Evolutionary conservation across 2,888 invertebrate genomes (phyloP), one percentile per base, ranked within the genome.

Genomic region (Serrognathus titanus): DNA sequence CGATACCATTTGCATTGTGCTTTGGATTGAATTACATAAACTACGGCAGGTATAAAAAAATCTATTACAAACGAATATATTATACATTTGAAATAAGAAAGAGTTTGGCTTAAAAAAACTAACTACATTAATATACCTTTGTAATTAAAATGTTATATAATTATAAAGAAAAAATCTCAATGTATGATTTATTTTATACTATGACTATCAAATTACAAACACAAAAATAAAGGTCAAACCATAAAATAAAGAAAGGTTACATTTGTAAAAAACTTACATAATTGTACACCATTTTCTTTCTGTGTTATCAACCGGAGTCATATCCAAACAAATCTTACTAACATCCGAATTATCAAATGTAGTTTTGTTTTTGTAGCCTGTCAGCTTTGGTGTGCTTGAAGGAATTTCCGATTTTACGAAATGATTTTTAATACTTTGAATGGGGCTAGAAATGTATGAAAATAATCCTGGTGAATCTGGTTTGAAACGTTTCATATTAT

Each of bases 301-400:
- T n/a, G 61, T 58, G 24, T 31, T 31, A 36, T 58, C 63, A 8
- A 61, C 62, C 13, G 62, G 55, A n/a, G 54, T 59, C 11, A 63
- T 65, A 36, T 63, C 61, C 41, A 64, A 39, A 12, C 48, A 51
- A 47, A 64, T 61, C 49, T 65, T 60, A 47, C 59, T 60, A 5
- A 64, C 62, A 43, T 66, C 62, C 39, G 65, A 61, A 46, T 66
- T 64, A 41, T 69, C 69, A 45, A 65, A 55, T 60, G 60, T 51
- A 24, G 60, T 66, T 6, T 66, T 66, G 53, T 69, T 71, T 55
- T 70, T 75, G 48, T 73, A 76, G 4, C 68, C 68, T 0, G 72
- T 71, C 36, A 76, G 55, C 63, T 73, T 75, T 6, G 75, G 75
- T 1, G 74, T 75, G 58, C 72, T 74, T 0, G 71, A 67, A 4